phyloP scores from a whole-genome alignment of 2,797 vertebrate genomes.

The Pempheris klunzingeri region DNA sequence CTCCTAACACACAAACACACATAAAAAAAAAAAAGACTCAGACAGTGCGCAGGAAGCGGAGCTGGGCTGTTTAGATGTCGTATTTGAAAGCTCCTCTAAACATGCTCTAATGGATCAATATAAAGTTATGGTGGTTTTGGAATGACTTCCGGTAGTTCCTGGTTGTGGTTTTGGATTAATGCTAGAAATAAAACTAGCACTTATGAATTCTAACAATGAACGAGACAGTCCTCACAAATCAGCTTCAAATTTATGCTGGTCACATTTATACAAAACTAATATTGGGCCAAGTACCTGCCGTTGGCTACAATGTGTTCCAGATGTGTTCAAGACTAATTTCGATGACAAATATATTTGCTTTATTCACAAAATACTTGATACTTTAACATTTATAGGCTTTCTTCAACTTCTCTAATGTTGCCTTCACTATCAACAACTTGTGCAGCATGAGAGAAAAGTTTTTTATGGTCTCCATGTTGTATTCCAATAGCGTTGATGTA shows the following conservation, averaged over 20 bases:
- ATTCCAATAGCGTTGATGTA: neutral
- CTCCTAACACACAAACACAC: conserved; percentile 14
- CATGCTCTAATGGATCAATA: conserved; percentile 44
- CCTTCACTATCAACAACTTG: neutral
- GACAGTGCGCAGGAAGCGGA: conserved; percentile 7
- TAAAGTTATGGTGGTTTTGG: neutral
- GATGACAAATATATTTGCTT: conserved; percentile 21
- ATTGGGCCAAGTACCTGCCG: neutral
- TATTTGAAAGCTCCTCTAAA: conserved; percentile 29
- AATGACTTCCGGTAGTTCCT: neutral
- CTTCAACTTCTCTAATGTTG: neutral
- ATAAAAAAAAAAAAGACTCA: conserved; percentile 4
- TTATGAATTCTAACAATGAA: neutral
- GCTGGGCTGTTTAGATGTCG: conserved; percentile 22
- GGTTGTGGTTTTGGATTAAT: conserved; percentile 17
- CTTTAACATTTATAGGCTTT: conserved; percentile 4
- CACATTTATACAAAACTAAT: neutral
- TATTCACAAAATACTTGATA: neutral
- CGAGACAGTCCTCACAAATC: neutral
- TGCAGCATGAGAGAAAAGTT: neutral
- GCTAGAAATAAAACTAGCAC: neutral
- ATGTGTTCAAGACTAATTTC: conserved; percentile 19
- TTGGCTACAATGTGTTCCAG: conserved; percentile 24
- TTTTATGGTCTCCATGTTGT: neutral
- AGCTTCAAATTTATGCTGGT: neutral